These are phyloP conservation scores for Himalopsyche japonica DNA, from an alignment of 2,888 invertebrate species.

Conservation along the genomic window DNA sequence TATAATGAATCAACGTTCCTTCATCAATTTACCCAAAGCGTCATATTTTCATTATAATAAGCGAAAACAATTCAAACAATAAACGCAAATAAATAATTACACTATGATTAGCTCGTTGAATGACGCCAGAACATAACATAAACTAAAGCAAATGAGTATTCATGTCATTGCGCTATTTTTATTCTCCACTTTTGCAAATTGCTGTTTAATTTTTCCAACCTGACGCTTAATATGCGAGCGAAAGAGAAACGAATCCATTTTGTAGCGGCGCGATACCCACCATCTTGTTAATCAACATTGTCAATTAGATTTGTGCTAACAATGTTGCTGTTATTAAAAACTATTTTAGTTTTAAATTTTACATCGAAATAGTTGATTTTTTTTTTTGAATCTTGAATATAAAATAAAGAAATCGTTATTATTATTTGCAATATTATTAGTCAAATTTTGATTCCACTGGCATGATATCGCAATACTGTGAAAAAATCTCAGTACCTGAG, in stretches of 20 bases:
- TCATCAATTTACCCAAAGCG: background rate
- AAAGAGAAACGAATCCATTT: background rate
- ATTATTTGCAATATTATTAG: no score
- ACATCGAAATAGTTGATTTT: no score
- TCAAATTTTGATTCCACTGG: no score
- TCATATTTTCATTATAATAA: background rate
- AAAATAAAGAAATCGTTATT: no score
- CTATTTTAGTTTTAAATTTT: no score
- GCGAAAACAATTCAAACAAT: background rate
- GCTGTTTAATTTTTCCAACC: constrained; percentile 4
- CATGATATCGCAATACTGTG: no score
- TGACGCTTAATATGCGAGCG: background rate
- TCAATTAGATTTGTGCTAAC: no score
- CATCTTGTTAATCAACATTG: background rate
- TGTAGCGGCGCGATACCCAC: background rate
- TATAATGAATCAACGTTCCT: no score
- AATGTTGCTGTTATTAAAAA: no score
- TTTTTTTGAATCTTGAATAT: no score
- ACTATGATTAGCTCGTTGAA: background rate
- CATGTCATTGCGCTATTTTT: background rate
- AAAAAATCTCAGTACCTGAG: no score
- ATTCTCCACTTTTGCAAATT: constrained; percentile 3
- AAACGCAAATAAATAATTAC: background rate
- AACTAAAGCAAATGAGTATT: background rate
- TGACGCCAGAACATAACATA: background rate